Evolutionary conservation across 2,113 vertebrate species (phyloP), one percentile per base, ranked within the genome.

Genomic region (Cryptoleucopteryx plumbea): DNA sequence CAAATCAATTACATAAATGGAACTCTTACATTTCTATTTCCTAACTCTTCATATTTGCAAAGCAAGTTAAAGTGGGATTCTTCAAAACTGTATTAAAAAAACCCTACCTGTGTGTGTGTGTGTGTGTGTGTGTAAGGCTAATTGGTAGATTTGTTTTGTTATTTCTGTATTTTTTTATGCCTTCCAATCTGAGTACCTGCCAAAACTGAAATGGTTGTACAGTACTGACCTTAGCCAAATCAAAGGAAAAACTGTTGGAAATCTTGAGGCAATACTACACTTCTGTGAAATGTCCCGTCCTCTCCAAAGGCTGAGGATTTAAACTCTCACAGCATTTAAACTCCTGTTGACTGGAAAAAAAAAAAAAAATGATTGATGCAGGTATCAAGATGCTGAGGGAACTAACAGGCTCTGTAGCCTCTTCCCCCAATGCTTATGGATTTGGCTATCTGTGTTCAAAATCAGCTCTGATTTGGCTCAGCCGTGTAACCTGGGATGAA

Each of bases 91-190:
- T 43, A 58, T 42, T 2, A 65, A 18, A 40, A 61, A 61, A 6
- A 0, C 2, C 7, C 27, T 53, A 16, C 1, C 0, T 32, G 25
- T 48, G 15, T 23, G 43, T 45, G 18, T 50, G 6, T 66, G 17
- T 56, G 6, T 7, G 1, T 47, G 23, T 50, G 34, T 20, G 5
- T 55, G 5, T 16, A 5, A 50, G 1, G 5, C 3, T 72, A 26
- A 12, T 50, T 42, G 13, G 5, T 29, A 48, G 10, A 47, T 48
- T 61, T 53, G 1, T 66, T 67, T 59, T 59, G 2, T 31, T 68
- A 42, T 50, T 45, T 68, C 63, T 45, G 22, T 32, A 10, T 19
- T 21, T 52, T 53, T 68, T 65, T 27, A 16, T 50, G 48, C 6
- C 2, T 4, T 75, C 17, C 22, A 67, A 14, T 61, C 31, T 66